Evolutionary conservation across 2,888 invertebrate genomes (phyloP), one percentile per base, ranked within the genome.

Genomic region (Electrophaes corylata): DNA sequence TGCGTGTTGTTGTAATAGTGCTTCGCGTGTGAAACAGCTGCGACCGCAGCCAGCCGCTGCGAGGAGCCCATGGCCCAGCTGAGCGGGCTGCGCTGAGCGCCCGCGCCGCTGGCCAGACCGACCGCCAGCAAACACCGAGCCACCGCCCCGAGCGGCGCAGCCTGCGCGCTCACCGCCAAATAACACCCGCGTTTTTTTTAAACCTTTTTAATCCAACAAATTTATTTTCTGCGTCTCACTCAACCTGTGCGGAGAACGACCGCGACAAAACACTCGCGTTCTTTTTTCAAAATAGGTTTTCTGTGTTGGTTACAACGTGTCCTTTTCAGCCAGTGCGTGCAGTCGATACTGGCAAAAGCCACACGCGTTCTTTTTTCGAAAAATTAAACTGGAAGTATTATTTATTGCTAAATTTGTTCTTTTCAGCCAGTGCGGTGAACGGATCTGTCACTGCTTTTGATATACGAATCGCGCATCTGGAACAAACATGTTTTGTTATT

Each of bases 1-100:
- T 91, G 81, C 69, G 87, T 87, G 79, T 90, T 78, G 81, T 93
- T 91, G 79, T 86, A 84, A 70, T 82, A 83, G 70, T 91, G 88
- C 60, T 78, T 78, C 44, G 83, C 83, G 64, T 92, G 91, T 16
- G 92, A 85, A 57, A 89, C 84, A 40, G 93, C 91, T 72, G 92
- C 89, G 62, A 93, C 85, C 57, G 92, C 92, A 71, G 94, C 95
- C 71, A 95, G 89, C 72, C 94, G 92, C 84, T 94, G 91, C 51
- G 90, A 94, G 91, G 94, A 92, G 78, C 95, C 94, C 94, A 94
- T 95, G 81, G 92, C 92, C 92, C 92, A 92, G 84, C 90, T 86
- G 74, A 92, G 88, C 64, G 92, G 92, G 84, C 91, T 91, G 68
- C 89, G 89, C 78, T 91, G 92, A 53, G 91, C 91, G 61, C 81